A percentile compares a stretch with the other conserved stretches of the same genome.
These are phyloP conservation scores for Drosophila ogumai DNA, from an alignment of 1,140 invertebrate genomes.

Conservation along the genomic window DNA sequence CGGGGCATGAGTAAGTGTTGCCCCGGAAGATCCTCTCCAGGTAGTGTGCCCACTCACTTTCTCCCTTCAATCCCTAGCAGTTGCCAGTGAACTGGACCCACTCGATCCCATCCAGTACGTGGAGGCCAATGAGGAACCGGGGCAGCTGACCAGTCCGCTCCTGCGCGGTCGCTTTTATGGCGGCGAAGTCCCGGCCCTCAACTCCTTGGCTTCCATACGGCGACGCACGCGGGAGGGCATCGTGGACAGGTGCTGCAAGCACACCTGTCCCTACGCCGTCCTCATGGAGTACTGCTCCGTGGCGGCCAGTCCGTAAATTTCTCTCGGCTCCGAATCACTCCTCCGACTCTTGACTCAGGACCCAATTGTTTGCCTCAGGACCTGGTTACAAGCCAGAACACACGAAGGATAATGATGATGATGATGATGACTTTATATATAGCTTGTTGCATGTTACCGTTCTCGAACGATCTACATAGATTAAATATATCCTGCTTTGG, in stretches of 20 bases:
- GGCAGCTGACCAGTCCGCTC: slow-evolving; percentile 1
- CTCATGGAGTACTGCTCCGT: slow-evolving; percentile 62
- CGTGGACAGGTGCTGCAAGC: slow-evolving; percentile 66
- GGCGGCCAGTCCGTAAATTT: slow-evolving; percentile 12
- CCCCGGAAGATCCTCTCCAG: neutral
- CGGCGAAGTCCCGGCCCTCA: slow-evolving; percentile 24
- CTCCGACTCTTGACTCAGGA: slow-evolving; percentile 1
- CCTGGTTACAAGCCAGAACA: slow-evolving; percentile 10
- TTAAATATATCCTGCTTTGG: slow-evolving; percentile 36
- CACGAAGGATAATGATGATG: neutral
- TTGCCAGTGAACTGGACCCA: slow-evolving; percentile 43
- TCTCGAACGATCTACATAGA: slow-evolving; percentile 19
- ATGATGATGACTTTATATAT: slow-evolving; percentile 7
- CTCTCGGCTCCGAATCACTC: neutral
- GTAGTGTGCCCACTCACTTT: no score
- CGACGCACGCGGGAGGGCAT: slow-evolving; percentile 67
- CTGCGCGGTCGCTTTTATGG: slow-evolving; percentile 34
- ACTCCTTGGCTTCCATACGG: slow-evolving; percentile 51
- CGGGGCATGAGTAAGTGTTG: slow-evolving; percentile 59
- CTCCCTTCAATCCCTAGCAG: slow-evolving; percentile 17
- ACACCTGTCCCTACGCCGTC: slow-evolving; percentile 35
- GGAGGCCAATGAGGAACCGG: slow-evolving; percentile 47
- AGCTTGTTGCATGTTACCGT: slow-evolving; percentile 46
- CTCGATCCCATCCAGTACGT: slow-evolving; percentile 67
- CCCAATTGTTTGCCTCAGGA: slow-evolving; percentile 16